Evolutionary conservation across 2,888 invertebrate genomes (phyloP), one percentile per base, ranked within the genome.

Genomic region (Omphaloscelis lunosa): DNA sequence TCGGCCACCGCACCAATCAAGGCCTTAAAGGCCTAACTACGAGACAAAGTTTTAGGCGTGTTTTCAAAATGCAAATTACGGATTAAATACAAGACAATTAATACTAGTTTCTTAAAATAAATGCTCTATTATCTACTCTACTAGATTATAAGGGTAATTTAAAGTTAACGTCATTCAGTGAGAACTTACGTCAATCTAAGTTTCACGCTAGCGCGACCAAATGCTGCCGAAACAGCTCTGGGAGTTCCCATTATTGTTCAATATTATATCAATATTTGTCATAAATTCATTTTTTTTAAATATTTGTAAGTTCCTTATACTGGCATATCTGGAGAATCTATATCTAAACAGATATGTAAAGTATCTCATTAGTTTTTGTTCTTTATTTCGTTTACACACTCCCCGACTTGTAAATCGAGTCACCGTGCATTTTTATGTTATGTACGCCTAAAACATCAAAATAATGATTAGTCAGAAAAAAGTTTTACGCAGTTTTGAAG

Each of bases 321-420:
- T 84, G 84, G 79, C 84, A 69, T 84, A 53, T 72, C 79, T 72
- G 83, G 65, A 75, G 79, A 75, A 66, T 75, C 56, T 84, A 53
- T 67, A 79, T 71, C 85, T 84, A 80, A 82, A 84, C 74, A 82
- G 75, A 82, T 80, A 84, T 84, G 71, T 80, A 80, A 82, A 82
- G 27, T 80, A 71, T 85, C 63, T 72, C 53, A 68, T 82, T 74
- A 85, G 75, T 72, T 72, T 56, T 69, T 66, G 58, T 71, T 69
- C 68, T 51, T 23, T 17, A 48, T 23, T 1, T 56, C 20, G 69
- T 17, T 29, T 29, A 59, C 3, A 27, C 59, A 59, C 27, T 59
- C 17, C 59, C 29, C 17, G 59, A 59, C 2, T 29, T 17, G 17
- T 58, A 58, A 58, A 27, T 58, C 2, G 15, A 58, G 15, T 2